Conservation (phyloP, 2,113 vertebrate genomes). For the Elgaria multicarinata region DNA sequence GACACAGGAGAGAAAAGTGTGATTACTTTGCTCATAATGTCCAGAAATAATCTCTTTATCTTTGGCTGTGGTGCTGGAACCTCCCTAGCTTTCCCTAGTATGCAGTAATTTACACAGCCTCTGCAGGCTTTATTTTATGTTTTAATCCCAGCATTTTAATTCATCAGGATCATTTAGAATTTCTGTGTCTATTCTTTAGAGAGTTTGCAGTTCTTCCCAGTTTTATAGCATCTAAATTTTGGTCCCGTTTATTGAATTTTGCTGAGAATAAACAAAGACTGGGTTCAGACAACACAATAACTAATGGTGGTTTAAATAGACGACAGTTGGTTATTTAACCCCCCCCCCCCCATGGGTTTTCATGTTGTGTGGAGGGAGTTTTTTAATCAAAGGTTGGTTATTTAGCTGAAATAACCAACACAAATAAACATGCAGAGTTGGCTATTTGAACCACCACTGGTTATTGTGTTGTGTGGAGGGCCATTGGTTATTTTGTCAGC, state of each 20-base stretch:
- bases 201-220: neutral
- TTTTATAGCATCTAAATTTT: conserved; percentile 2
- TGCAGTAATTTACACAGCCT: neutral
- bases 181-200: neutral
- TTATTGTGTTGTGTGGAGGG: too few relatives aligned
- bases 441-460: too few relatives aligned
- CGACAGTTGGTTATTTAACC: too few relatives aligned
- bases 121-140: neutral
- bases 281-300: too few relatives aligned
- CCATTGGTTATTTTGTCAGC: too few relatives aligned
- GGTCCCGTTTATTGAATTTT: neutral
- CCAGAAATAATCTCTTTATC: neutral
- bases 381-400: too few relatives aligned
- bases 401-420: too few relatives aligned
- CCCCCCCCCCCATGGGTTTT: too few relatives aligned
- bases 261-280: too few relatives aligned
- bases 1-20: neutral
- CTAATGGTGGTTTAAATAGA: too few relatives aligned
- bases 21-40: neutral
- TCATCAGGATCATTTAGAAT: neutral
- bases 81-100: neutral
- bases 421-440: too few relatives aligned
- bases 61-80: neutral
- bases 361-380: too few relatives aligned
- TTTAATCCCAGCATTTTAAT: neutral